Evolutionary conservation across 2,113 vertebrate species (phyloP).

Genomic region (Seriola quinqueradiata): DNA sequence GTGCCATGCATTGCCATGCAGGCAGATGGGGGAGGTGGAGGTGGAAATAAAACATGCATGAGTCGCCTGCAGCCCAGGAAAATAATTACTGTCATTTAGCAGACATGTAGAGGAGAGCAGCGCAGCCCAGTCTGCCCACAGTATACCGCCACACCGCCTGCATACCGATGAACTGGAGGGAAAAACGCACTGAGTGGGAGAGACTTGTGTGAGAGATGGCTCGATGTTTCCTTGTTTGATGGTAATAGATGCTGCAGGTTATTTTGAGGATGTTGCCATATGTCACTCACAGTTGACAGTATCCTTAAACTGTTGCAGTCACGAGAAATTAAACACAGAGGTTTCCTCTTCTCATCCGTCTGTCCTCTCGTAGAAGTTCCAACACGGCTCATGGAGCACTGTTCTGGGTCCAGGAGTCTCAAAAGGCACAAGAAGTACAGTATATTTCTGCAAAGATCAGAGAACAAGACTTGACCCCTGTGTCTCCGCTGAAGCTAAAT

Average conservation of each 20-base stretch:
- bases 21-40: constrained; percentile 82
- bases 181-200: constrained; percentile 53
- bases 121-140: constrained; percentile 73
- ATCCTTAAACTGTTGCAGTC: constrained; percentile 35
- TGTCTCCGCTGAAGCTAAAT: constrained; percentile 57
- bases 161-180: constrained; percentile 78
- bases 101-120: constrained; percentile 81
- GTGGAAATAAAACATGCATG: constrained; percentile 91
- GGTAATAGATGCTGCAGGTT: constrained; percentile 58
- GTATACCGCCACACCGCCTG: constrained; percentile 64
- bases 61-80: constrained; percentile 99
- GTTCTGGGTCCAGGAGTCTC: constrained; percentile 20
- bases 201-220: constrained; percentile 41
- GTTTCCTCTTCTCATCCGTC: constrained; percentile 30
- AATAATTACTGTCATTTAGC: constrained; percentile 99
- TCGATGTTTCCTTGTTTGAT: constrained; percentile 50
- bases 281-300: constrained; percentile 35
- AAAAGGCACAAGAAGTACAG: constrained; percentile 24
- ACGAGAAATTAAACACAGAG: constrained; percentile 46
- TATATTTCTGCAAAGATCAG: constrained; percentile 62
- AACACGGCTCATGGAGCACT: neutral
- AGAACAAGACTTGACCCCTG: constrained; percentile 58
- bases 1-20: constrained; percentile 72
- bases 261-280: constrained; percentile 57
- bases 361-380: neutral